Conservation (phyloP, 1,140 invertebrate species). For the Drosophila takahashii region DNA sequence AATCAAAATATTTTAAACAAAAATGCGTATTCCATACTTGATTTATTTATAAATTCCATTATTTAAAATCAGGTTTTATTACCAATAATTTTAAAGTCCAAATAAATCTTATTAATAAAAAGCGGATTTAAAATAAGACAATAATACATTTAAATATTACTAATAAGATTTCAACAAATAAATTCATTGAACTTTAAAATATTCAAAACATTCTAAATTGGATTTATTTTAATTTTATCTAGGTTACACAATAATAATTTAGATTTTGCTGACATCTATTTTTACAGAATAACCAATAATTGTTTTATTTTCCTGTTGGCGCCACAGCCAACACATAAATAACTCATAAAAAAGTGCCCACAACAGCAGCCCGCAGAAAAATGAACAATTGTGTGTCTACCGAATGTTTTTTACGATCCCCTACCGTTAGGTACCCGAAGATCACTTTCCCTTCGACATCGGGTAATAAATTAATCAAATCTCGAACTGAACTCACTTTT, state of each 20-base stretch:
- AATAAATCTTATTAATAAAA: not conserved
- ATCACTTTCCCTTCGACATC: slow-evolving; percentile 34
- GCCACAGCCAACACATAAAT: slow-evolving; percentile 35
- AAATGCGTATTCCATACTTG: not conserved
- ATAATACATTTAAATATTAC: not conserved
- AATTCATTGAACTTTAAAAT: not conserved
- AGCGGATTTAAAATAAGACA: not conserved
- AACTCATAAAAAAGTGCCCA: slow-evolving; percentile 42
- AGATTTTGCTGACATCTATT: not conserved
- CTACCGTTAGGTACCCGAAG: slow-evolving; percentile 30
- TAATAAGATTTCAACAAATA: no score
- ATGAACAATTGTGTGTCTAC: slow-evolving; percentile 39
- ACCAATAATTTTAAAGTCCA: not conserved
- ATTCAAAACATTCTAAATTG: not conserved
- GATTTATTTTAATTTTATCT: not conserved
- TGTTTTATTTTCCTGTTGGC: slow-evolving; percentile 33
- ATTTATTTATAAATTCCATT: not conserved
- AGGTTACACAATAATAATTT: not conserved
- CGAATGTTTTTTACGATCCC: slow-evolving; percentile 31
- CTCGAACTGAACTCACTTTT: slow-evolving; percentile 34
- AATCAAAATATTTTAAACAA: not conserved
- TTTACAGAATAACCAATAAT: not conserved
- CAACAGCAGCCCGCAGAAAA: slow-evolving; percentile 41
- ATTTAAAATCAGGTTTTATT: not conserved
- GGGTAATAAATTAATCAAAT: slow-evolving; percentile 51